Evolutionary conservation across 2,113 vertebrate genomes (phyloP), one percentile per base, ranked within the genome.

Genomic region (Aldabrachelys gigantea): DNA sequence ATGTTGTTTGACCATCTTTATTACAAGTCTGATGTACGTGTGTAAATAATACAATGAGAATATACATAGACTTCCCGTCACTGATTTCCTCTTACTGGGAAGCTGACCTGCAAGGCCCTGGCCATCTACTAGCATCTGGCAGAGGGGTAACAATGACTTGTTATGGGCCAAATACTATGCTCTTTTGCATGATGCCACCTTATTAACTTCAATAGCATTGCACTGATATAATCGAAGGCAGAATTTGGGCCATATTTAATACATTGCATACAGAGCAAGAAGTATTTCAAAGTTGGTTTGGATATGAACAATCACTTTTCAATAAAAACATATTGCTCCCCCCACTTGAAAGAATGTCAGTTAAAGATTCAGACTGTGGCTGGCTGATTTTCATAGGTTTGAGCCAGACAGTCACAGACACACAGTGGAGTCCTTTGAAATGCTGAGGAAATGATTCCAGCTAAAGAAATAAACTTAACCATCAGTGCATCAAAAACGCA

Each of bases 141-240:
- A n/a, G 56, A 96, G 84, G 90, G 89, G 92, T 94, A 97, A 96
- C 84, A 93, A 86, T 94, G 89, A 92, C 81, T 96, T 79, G 72
- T 80, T 78, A 95, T 86, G 93, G 93, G 89, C 83, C 87, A 94
- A 19, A 17, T 92, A 91, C 72, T n/a, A n/a, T 8, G 8, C 11
- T 50, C 76, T 96, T 75, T 94, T 88, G 78, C 89, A 87, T 85
- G 94, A 88, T 92, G 82, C 65, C 65, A 81, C 85, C 84, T 96
- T 95, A 95, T 89, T 96, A 93, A 75, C 80, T 97, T 96, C 96
- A 96, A 93, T 91, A 96, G 92, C 52, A 81, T 94, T 95, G 86
- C 94, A 91, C 92, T 1, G 72, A 96, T 87, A 95, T 95, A 89
- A 97, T 91, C 92, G 89, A 87, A 92, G 14, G 17, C 57, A 91